Percentiles rank a stretch among this genome's conserved stretches.
phyloP scores from a whole-genome alignment of 64 coral and sea anemone species.

The Montipora efflorescens region DNA sequence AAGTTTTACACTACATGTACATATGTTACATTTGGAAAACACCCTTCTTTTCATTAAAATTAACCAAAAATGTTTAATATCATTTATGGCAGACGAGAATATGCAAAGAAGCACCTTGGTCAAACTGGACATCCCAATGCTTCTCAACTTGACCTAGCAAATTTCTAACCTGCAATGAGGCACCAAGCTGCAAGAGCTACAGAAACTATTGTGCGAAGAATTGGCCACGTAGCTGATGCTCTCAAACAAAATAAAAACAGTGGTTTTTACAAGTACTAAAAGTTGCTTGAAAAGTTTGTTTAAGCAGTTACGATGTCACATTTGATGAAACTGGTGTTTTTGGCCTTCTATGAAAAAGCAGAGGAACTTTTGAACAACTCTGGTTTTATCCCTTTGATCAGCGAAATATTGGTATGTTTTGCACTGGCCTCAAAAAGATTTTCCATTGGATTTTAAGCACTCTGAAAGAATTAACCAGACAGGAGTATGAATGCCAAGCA shows the following conservation, averaged over 20 bases:
- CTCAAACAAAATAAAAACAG: slow-evolving; percentile 33
- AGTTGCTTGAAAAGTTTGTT: slow-evolving; percentile 58
- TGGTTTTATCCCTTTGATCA: slow-evolving; percentile 36
- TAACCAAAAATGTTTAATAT: neutral
- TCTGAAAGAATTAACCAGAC: slow-evolving; percentile 5
- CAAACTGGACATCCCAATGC: slow-evolving; percentile 70
- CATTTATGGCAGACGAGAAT: slow-evolving; percentile 50
- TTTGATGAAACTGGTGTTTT: slow-evolving; percentile 60
- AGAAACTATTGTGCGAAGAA: slow-evolving; percentile 58
- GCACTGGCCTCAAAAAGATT: neutral
- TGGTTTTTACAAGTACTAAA: slow-evolving; percentile 47
- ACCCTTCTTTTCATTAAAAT: neutral
- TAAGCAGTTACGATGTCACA: slow-evolving; percentile 48
- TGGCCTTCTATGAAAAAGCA: slow-evolving; percentile 45
- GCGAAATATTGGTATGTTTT: slow-evolving; percentile 48
- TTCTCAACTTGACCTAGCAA: slow-evolving; percentile 34
- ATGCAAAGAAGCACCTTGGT: slow-evolving; percentile 61
- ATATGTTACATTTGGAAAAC: slow-evolving; percentile 13
- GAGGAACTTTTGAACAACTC: slow-evolving; percentile 47
- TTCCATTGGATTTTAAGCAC: slow-evolving; percentile 1
- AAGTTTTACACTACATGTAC: neutral
- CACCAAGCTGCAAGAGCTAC: slow-evolving; percentile 69
- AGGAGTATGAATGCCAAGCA: slow-evolving; percentile 22
- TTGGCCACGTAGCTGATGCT: slow-evolving; percentile 53
- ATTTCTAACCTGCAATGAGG: slow-evolving; percentile 68